Evolutionary conservation across 2,888 invertebrate genomes (phyloP).

Genomic region (Folsomia candida): DNA sequence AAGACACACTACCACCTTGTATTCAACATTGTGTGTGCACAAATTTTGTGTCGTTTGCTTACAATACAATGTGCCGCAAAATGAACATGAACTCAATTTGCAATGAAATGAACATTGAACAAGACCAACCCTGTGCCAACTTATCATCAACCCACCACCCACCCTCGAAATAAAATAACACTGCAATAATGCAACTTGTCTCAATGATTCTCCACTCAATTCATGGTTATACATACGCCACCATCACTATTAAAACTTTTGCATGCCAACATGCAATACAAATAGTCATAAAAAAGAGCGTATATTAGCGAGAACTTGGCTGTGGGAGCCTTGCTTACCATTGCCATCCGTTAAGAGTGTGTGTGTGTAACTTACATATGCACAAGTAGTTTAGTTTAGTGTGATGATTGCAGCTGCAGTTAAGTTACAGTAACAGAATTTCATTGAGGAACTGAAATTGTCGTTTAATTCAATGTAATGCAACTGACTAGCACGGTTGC

Average conservation of each 20-base stretch:
- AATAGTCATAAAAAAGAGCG: too few species aligned
- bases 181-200: not conserved
- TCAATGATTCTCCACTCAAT: not conserved
- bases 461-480: not conserved
- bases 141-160: not conserved
- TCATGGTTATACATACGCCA: not conserved
- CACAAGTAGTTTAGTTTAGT: not conserved
- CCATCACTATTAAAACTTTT: too few species aligned
- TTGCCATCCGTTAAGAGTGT: not conserved
- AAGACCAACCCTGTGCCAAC: too few species aligned
- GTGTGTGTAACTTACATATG: not conserved
- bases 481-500: too few species aligned
- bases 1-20: not conserved
- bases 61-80: not conserved
- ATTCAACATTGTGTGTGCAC: not conserved
- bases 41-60: not conserved
- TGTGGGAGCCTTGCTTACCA: not conserved
- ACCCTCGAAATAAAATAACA: not conserved
- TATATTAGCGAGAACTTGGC: too few species aligned
- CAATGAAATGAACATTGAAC: not conserved
- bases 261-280: not conserved
- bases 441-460: not conserved
- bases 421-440: not conserved
- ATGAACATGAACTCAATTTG: constrained; percentile 7
- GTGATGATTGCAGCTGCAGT: too few species aligned